Percentiles rank a stretch among this genome's conserved stretches.
phyloP scores from a whole-genome alignment of 2,113 vertebrate species.

The Ictalurus punctatus region DNA sequence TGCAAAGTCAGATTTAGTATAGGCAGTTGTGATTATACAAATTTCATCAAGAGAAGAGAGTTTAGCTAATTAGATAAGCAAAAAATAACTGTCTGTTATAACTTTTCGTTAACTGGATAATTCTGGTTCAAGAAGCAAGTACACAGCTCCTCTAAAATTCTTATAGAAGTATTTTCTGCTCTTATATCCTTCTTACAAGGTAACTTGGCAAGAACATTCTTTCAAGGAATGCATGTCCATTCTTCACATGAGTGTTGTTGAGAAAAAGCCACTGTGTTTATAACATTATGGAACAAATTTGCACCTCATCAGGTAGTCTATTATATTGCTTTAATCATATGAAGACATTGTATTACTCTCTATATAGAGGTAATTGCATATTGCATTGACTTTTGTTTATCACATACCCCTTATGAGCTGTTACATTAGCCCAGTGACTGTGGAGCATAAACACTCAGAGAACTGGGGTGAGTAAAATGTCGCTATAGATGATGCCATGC shows the following conservation, averaged over 20 bases:
- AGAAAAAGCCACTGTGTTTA: slow-evolving; percentile 16
- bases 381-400: slow-evolving; percentile 17
- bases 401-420: slow-evolving; percentile 23
- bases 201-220: background rate
- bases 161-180: background rate
- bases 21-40: background rate
- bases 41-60: background rate
- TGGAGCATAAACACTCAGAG: slow-evolving; percentile 12
- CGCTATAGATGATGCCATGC: background rate
- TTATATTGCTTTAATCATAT: slow-evolving; percentile 10
- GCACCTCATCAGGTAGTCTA: background rate
- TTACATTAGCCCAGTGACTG: background rate
- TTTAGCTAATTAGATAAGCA: background rate
- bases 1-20: background rate
- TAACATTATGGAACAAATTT: background rate
- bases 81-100: background rate
- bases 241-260: slow-evolving; percentile 5
- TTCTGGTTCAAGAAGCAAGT: background rate
- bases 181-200: slow-evolving; percentile 7
- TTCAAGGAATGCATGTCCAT: background rate
- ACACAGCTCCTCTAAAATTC: background rate
- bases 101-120: background rate
- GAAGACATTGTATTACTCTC: slow-evolving; percentile 8
- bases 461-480: slow-evolving; percentile 8
- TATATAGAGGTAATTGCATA: slow-evolving; percentile 1